Base-by-base conservation (phyloP, 2,113 vertebrate species). In the Caracal caracal region DNA sequence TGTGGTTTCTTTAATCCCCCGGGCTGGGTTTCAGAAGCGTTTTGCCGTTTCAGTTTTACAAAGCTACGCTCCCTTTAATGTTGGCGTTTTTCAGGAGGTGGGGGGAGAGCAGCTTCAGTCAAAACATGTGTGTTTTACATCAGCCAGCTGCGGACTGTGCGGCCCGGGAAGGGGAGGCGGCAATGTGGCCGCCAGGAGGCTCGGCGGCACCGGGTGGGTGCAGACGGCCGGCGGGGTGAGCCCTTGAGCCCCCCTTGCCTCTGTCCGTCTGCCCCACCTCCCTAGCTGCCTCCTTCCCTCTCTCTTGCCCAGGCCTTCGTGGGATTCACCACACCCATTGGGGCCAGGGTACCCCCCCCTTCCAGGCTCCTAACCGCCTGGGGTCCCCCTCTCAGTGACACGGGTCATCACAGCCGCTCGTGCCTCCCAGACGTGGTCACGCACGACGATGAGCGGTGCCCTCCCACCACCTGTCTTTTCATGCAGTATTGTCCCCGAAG, bases 11-110 rank as follows among this genome's bases (percentile, higher is more conserved):
- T 99, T 99, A 99, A 99, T 99, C 99, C 99, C 98, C 99, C 99
- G 99, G 99, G 99, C 99, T 99, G 98, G 97, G 98, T 99, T 99
- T 99, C 99, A 98, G 99, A 98, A 98, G 98, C 98, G 95, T 99
- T 99, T 99, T 99, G 99, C 98, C 99, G 99, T 99, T 98, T 98
- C 98, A 99, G 98, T 98, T 99, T 99, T 99, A 99, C 99, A 99
- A 99, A 99, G 99, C 99, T 99, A 98, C 98, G 98, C 98, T 98
- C 98, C 98, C 99, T 99, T 99, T 99, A 99, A 99, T 99, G 99
- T 99, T 99, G 99, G 98, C 96, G 98, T 99, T 99, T 99, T 98
- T 97, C 99, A 98, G 98, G 98, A 98, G 98, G 98, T 96, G 95
- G 87, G 87, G 95, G 94, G 93, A 61, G 97, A 73, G 79, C 8